A percentile compares a stretch with the other conserved stretches of the same genome.
Conservation (phyloP, 2,113 vertebrate species). For the Ailuropoda melanoleuca region DNA sequence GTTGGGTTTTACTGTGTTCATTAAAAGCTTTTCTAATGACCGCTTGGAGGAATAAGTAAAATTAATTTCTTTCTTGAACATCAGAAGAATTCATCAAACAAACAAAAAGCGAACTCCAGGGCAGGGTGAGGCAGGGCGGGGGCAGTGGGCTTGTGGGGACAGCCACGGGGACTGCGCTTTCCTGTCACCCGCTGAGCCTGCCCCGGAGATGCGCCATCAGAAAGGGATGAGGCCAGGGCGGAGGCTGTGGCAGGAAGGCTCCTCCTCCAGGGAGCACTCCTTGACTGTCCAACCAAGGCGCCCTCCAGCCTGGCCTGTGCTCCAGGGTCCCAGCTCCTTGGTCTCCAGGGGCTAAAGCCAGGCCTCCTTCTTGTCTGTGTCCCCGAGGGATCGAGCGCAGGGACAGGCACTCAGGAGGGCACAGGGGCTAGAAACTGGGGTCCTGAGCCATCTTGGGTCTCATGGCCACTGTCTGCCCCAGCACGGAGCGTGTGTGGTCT, state of each 20-base stretch:
- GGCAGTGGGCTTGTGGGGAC: fast-evolving
- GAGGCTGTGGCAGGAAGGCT: not conserved
- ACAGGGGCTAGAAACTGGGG: not conserved
- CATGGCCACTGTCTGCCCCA: too few species aligned
- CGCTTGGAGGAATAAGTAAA: slow-evolving; percentile 82
- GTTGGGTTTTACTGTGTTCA: slow-evolving; percentile 88
- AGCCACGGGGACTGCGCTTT: fast-evolving
- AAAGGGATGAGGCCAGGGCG: fast-evolving
- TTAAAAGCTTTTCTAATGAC: slow-evolving; percentile 89
- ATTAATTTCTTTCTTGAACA: slow-evolving; percentile 85
- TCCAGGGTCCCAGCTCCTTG: not conserved
- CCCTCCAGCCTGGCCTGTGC: not conserved
- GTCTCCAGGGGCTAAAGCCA: not conserved
- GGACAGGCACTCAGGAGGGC: too few species aligned
- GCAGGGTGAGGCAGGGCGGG: fast-evolving
- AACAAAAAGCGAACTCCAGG: slow-evolving; percentile 73
- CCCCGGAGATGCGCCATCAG: fast-evolving
- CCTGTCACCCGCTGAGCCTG: fast-evolving
- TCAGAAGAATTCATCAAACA: slow-evolving; percentile 77
- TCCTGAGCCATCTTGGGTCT: not conserved
- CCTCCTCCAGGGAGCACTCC: not conserved
- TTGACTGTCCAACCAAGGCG: not conserved
- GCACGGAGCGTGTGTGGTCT: not conserved
- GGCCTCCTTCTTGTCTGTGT: not conserved
- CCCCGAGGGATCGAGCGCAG: not conserved